Percentiles rank a stretch among this genome's conserved stretches.
These are phyloP conservation scores for Apaloderma vittatum DNA, from an alignment of 2,113 vertebrate species.

Conservation along the genomic window DNA sequence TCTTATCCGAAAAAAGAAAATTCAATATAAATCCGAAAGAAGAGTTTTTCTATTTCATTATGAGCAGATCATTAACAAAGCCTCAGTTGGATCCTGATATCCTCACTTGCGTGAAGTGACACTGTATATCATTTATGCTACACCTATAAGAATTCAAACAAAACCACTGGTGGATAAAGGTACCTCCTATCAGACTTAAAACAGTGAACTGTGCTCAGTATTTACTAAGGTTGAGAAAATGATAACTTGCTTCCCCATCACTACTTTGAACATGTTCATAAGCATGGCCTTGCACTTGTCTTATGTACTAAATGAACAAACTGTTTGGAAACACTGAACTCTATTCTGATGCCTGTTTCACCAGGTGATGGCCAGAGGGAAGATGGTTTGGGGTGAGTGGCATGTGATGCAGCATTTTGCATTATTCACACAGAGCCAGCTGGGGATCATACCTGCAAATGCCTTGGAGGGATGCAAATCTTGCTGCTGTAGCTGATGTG, in stretches of 20 bases:
- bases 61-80: neutral
- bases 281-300: neutral
- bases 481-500: no score
- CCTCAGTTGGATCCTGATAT: neutral
- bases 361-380: neutral
- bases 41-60: neutral
- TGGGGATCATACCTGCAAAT: neutral
- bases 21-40: neutral
- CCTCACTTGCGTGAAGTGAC: neutral
- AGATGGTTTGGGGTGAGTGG: neutral
- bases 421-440: neutral
- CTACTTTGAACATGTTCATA: neutral
- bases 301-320: neutral
- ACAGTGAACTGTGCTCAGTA: neutral
- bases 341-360: neutral
- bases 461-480: neutral
- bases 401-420: neutral
- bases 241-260: neutral
- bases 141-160: neutral
- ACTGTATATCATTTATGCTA: neutral
- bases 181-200: neutral
- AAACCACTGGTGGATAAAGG: neutral
- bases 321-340: neutral
- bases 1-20: neutral
- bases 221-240: neutral